Evolutionary conservation across 1,140 invertebrate species (phyloP).

Genomic region (Pseudomyrmex gracilis): DNA sequence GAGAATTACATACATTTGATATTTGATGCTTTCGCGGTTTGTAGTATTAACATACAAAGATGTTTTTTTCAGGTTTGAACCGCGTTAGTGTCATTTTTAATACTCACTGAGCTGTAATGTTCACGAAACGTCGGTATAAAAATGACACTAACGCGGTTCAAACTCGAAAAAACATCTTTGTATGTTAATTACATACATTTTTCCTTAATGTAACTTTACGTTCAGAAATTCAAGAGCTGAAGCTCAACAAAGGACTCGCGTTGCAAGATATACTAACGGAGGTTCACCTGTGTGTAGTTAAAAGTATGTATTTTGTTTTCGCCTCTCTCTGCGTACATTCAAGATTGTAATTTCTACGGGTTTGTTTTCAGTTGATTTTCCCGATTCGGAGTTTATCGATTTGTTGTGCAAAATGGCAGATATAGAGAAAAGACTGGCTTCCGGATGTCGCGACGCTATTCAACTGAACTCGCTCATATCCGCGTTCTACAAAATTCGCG

Average conservation of each 20-base stretch:
- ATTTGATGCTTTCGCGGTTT: no score
- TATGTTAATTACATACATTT: no score
- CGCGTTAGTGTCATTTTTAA: no score
- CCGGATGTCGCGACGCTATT: constrained; percentile 93
- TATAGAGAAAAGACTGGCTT: constrained; percentile 92
- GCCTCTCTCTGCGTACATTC: constrained; percentile 15
- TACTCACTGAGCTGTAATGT: no score
- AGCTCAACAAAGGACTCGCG: constrained; percentile 95
- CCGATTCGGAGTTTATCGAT: constrained; percentile 90
- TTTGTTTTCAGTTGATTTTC: constrained; percentile 92
- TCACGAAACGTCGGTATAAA: no score
- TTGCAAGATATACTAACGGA: constrained; percentile 96
- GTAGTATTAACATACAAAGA: no score
- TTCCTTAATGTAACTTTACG: constrained; percentile 71
- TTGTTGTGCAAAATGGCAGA: constrained; percentile 93
- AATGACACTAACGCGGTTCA: no score
- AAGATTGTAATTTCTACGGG: constrained; percentile 51
- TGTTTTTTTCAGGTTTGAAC: no score
- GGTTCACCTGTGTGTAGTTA: constrained; percentile 93
- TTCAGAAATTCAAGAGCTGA: constrained; percentile 93
- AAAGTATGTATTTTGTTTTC: constrained; percentile 89
- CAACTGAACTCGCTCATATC: constrained; percentile 94
- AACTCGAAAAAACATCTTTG: no score
- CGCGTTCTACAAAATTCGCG: constrained; percentile 90
- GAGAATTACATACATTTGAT: no score